Base-by-base conservation (phyloP, 2,797 vertebrate genomes). In the Malacoraja senta region DNA sequence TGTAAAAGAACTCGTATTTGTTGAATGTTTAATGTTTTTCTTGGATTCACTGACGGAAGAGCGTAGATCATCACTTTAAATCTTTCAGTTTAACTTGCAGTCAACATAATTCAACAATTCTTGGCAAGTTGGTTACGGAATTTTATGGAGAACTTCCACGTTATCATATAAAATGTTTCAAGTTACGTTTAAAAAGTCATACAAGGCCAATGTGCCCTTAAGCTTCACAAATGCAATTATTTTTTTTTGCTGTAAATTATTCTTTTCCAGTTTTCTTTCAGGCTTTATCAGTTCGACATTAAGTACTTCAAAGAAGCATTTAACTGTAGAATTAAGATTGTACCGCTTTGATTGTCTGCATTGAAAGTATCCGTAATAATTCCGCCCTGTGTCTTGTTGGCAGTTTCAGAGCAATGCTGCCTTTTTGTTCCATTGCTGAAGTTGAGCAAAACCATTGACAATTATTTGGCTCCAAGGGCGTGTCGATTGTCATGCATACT, bases 401-500 rank as follows among this genome's bases (percentile, higher is more conserved):
- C 21, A 63, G 71, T 35, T 71, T 38, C 86, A 53, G 38, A n/a
- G 35, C 6, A 92, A 58, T 7, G 38, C 72, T 91, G 88, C 10
- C 21, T 53, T 17, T 76, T 76, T 17, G 10, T 58, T 92, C 90
- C 74, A 76, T 92, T 92, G 38, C 21, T 74, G 4, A 74, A 71
- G 71, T 76, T 74, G 12, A 8, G 29, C 53, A 26, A 91, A 74
- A 76, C 90, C 68, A 92, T 76, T 17, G 7, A 53, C n/a, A 76
- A 92, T 76, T 88, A 8, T 92, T 92, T 92, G 71, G 26, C 90
- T 92, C 90, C 90, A 76, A 92, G 90, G 71, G 38, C 21, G 13
- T 92, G 38, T 76, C 71, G 19, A 92, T 92, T 92, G 53, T 92
- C 90, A 92, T n/a, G 90, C 90, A 76, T 74, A 92, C 76, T 92